phyloP scores from a whole-genome alignment of 1,140 invertebrate genomes.

The Bombus cullumanus region DNA sequence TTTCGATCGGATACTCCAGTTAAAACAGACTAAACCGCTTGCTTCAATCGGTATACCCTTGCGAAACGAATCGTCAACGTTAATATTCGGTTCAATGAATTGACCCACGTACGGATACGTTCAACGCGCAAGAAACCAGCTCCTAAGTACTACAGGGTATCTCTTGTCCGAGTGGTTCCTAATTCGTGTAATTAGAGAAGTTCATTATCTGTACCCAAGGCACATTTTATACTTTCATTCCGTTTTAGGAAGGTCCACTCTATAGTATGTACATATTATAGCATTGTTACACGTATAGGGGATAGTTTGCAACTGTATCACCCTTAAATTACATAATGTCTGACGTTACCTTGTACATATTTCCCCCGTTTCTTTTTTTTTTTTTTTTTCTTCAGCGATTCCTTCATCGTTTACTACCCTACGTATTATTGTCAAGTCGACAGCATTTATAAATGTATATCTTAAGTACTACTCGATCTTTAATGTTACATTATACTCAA shows the following conservation, averaged over 20 bases:
- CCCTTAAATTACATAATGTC: conserved; percentile 65
- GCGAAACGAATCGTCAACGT: not conserved
- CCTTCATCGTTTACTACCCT: conserved; percentile 65
- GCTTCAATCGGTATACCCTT: not conserved
- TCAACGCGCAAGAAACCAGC: conserved; percentile 62
- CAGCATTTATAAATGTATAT: conserved; percentile 81
- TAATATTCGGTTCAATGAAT: not conserved
- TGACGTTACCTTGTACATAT: conserved; percentile 61
- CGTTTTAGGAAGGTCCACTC: conserved; percentile 78
- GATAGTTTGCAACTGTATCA: conserved; percentile 66
- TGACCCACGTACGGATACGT: conserved; percentile 6
- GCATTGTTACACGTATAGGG: conserved; percentile 61
- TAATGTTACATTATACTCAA: conserved; percentile 74
- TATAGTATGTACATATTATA: conserved; percentile 72
- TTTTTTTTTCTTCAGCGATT: conserved; percentile 22
- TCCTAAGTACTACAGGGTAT: conserved; percentile 64
- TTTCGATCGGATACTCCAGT: too few species aligned
- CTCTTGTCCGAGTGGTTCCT: conserved; percentile 66
- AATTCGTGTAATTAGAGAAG: conserved; percentile 67
- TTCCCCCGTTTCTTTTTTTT: conserved; percentile 8
- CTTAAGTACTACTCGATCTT: conserved; percentile 70
- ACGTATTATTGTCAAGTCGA: conserved; percentile 82
- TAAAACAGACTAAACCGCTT: too few species aligned
- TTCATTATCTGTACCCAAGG: conserved; percentile 80
- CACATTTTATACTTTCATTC: conserved; percentile 82